These are phyloP conservation scores for Dendrocincla tyrannina DNA, from an alignment of 2,797 vertebrate species.

Conservation along the genomic window DNA sequence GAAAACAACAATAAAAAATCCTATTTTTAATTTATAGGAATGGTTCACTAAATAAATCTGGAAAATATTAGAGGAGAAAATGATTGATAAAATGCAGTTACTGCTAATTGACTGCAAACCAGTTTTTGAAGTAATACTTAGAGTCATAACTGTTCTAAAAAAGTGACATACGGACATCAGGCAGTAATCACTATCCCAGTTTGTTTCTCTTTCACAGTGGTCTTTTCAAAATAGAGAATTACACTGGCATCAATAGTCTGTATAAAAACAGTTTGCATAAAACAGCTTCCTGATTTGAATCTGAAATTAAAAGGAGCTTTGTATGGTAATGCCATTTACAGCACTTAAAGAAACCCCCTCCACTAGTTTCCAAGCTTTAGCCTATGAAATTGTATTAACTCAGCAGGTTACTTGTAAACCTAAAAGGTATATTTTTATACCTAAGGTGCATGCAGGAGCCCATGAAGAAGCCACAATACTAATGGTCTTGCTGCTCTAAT, in stretches of 20 bases:
- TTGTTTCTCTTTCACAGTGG: neutral
- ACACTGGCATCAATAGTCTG: neutral
- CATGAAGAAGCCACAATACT: neutral
- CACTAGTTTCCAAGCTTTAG: neutral
- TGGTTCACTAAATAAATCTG: neutral
- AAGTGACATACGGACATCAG: neutral
- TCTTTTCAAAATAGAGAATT: neutral
- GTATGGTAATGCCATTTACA: neutral
- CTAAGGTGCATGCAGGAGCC: neutral
- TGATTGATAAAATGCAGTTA: neutral
- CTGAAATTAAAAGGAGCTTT: neutral
- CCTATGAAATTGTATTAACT: neutral
- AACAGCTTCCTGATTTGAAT: neutral
- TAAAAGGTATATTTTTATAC: neutral
- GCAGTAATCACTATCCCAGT: neutral
- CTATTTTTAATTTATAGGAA: neutral
- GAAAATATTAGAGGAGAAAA: neutral
- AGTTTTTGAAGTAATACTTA: neutral
- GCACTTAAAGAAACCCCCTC: neutral
- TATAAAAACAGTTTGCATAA: neutral
- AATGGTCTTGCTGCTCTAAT: neutral
- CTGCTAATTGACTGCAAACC: neutral
- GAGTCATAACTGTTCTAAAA: neutral
- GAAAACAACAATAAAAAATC: neutral
- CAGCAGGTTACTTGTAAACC: neutral